Evolutionary conservation across 2,888 invertebrate species (phyloP), one percentile per base, ranked within the genome.

Genomic region (Sinotaia quadrata): DNA sequence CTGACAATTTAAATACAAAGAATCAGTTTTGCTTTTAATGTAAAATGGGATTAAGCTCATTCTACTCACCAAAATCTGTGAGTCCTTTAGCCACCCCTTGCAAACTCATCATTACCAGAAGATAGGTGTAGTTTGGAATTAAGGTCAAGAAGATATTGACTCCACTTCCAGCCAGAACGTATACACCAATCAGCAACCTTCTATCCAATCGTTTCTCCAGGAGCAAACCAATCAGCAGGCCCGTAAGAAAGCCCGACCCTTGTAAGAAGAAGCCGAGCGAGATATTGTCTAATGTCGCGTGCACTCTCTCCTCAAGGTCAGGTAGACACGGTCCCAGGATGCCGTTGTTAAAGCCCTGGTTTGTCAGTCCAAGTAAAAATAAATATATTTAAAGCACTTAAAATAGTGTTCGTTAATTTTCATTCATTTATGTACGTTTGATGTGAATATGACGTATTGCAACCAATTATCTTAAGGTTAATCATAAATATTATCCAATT

Each of bases 271-370:
- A 73, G 1, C 73, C 58, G 41, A 58, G 61, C 34, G 73, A 69
- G 63, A 73, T 75, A 31, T 66, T 31, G 21, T 62, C 49, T 59
- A 71, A 61, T 8, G 54, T 15, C 2, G 54, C 67, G 2, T 57
- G 44, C 12, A 73, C 60, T 37, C 62, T 27, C 18, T 33, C 27
- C 37, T 68, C 66, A 3, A 75, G 57, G 57, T 71, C 73, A 54
- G 69, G 66, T 5, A 75, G 47, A 37, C 69, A 71, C 0, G 75
- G 75, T n/a, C 75, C 75, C 18, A 75, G 49, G n/a, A 75, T 66
- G 12, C 73, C 75, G 37, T 75, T 75, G 61, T 69, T 62, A 33
- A 75, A 71, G 1, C 75, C 75, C 75, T 75, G 68, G 15, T 33
- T n/a, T 4, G n/a, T n/a, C n/a, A n/a, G n/a, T n/a, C n/a, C n/a